Base-by-base conservation (phyloP, 2,797 vertebrate genomes). In the Orientallactaga sibirica region DNA sequence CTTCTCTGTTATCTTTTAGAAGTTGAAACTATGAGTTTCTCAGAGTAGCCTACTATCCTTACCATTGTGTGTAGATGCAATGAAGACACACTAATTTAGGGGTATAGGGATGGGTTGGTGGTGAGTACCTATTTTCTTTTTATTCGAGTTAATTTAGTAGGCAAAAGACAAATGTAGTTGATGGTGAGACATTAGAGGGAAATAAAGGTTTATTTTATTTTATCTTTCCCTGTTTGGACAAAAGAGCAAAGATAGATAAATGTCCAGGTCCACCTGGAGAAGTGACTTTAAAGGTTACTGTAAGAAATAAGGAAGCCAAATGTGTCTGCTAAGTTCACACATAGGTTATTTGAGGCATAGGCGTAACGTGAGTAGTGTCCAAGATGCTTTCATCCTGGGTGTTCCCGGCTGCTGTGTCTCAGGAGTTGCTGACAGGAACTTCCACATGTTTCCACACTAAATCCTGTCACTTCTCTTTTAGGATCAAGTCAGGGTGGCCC, bases 201-300 rank as follows among this genome's bases (percentile, higher is more conserved):
- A 16, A 86, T 11, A 19, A 74, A 80, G 68, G 11, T 25, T 27
- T 67, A 67, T 20, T 4, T 71, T 80, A 7, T 25, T 85, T 86
- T 6, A 61, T 68, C n/a, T 58, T 62, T 87, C 82, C 41, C 18
- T 90, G 79, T 90, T 25, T 37, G 7, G 12, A 48, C 48, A 81
- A 81, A 94, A 86, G 14, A 91, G 27, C 22, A 83, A 80, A 95
- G 55, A 29, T 41, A 92, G 79, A 24, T 37, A 80, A 75, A 88
- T 29, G 33, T 41, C 15, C 8, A 70, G 27, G 18, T 48, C 43
- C 15, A 20, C 22, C 12, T 67, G 70, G 52, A 88, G 22, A 90
- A 77, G 80, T 74, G 41, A 7, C 48, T 92, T 74, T 78, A 33
- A 75, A 92, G 84, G 33, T 95, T 29, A 24, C 55, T 48, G 27